Evolutionary conservation across 2,113 vertebrate species (phyloP).

Genomic region (Heloderma charlesbogerti): DNA sequence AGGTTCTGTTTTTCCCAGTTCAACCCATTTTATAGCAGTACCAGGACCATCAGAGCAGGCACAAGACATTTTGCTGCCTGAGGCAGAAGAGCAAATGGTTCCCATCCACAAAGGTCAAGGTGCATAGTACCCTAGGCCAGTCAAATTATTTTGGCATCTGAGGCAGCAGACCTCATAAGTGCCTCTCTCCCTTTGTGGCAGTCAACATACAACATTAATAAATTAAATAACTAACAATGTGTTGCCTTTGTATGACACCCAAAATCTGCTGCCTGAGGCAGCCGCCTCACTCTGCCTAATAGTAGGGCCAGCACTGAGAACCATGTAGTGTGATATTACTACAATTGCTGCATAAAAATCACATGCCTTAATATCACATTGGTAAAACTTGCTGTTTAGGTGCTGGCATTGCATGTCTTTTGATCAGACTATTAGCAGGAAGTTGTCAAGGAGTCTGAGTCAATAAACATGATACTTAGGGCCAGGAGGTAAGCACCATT

Average conservation of each 20-base stretch:
- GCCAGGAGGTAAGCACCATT: constrained; percentile 50
- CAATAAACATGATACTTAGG: constrained; percentile 56
- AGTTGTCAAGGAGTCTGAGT: constrained; percentile 35
- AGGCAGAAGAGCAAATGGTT: no score
- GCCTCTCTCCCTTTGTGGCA: no score
- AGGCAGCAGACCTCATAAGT: no score
- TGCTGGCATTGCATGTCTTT: neutral
- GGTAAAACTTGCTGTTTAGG: neutral
- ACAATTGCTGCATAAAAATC: neutral
- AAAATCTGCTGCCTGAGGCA: no score
- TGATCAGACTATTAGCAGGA: constrained; percentile 27
- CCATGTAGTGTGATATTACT: neutral
- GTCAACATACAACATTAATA: no score
- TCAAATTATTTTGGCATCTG: no score
- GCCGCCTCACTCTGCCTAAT: neutral
- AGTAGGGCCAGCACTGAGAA: neutral
- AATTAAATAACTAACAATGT: no score
- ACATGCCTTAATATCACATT: neutral
- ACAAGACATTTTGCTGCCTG: no score
- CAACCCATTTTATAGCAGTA: neutral
- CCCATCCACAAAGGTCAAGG: no score
- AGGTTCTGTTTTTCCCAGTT: neutral
- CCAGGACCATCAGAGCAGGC: neutral
- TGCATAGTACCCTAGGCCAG: no score
- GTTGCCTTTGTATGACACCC: no score